Evolutionary conservation across 2,113 vertebrate genomes (phyloP).

Genomic region (Grallaria varia): DNA sequence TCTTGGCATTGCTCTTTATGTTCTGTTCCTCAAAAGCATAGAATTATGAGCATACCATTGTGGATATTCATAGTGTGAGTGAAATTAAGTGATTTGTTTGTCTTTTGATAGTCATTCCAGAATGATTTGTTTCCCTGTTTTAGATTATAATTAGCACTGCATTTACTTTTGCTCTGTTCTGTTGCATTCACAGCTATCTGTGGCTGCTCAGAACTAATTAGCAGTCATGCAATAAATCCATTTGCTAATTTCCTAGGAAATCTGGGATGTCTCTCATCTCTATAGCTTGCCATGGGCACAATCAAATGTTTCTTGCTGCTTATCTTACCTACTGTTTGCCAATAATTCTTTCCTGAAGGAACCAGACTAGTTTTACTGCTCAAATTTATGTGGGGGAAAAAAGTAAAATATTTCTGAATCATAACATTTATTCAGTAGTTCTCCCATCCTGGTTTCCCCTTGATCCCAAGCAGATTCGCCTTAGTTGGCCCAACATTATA

Average conservation of each 20-base stretch:
- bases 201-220: slow-evolving; percentile 52
- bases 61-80: not conserved
- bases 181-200: slow-evolving; percentile 19
- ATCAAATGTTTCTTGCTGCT: not conserved
- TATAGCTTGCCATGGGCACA: not conserved
- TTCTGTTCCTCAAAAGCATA: not conserved
- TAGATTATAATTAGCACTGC: slow-evolving; percentile 26
- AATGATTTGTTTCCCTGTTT: slow-evolving; percentile 31
- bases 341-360: not conserved
- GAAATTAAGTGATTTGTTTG: slow-evolving; percentile 14
- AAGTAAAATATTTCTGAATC: not conserved
- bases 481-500: not conserved
- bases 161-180: slow-evolving; percentile 41
- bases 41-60: not conserved
- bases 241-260: slow-evolving; percentile 51
- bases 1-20: not conserved
- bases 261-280: not conserved
- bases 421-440: not conserved
- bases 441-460: not conserved
- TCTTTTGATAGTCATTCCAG: slow-evolving; percentile 13
- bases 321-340: not conserved
- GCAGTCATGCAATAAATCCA: slow-evolving; percentile 25
- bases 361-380: not conserved
- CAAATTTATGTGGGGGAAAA: not conserved
- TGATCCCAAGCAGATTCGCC: not conserved